These are phyloP conservation scores for Antigone vipio DNA, from an alignment of 2,113 vertebrate genomes.

Conservation along the genomic window DNA sequence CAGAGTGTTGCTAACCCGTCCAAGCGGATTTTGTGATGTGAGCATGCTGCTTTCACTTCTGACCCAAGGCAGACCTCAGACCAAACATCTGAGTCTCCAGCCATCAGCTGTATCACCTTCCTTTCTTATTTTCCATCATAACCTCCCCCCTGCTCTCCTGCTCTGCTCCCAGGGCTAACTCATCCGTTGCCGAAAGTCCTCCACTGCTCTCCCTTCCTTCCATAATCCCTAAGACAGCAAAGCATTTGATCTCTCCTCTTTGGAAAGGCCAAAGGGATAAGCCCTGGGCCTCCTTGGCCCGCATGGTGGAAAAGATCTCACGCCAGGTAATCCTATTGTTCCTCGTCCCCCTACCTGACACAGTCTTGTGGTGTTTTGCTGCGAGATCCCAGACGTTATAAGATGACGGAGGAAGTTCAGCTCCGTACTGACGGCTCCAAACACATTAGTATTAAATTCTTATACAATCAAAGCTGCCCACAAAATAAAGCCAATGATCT, in stretches of 20 bases:
- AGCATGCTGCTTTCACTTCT: not conserved
- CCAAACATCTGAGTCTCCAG: not conserved
- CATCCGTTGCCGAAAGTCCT: not conserved
- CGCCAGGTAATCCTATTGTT: slow-evolving; percentile 38
- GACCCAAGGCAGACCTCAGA: not conserved
- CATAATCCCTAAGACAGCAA: not conserved
- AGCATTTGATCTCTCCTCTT: not conserved
- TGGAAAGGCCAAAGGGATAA: slow-evolving; percentile 31
- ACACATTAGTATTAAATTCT: slow-evolving; percentile 34
- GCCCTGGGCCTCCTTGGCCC: not conserved
- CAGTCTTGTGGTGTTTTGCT: not conserved
- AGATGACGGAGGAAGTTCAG: not conserved
- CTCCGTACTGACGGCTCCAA: not conserved
- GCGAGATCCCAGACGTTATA: not conserved
- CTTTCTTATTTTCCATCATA: not conserved
- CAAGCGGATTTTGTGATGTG: not conserved
- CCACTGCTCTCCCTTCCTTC: not conserved
- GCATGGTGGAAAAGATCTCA: not conserved
- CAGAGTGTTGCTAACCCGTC: not conserved
- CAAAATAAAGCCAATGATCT: slow-evolving; percentile 42
- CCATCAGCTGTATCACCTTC: not conserved
- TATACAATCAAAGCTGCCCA: slow-evolving; percentile 13
- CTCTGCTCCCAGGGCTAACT: not conserved
- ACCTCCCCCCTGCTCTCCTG: rapidly evolving
- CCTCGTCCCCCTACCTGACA: not conserved